These are phyloP conservation scores for Tinamus guttatus DNA, from an alignment of 2,113 vertebrate genomes.

Conservation along the genomic window DNA sequence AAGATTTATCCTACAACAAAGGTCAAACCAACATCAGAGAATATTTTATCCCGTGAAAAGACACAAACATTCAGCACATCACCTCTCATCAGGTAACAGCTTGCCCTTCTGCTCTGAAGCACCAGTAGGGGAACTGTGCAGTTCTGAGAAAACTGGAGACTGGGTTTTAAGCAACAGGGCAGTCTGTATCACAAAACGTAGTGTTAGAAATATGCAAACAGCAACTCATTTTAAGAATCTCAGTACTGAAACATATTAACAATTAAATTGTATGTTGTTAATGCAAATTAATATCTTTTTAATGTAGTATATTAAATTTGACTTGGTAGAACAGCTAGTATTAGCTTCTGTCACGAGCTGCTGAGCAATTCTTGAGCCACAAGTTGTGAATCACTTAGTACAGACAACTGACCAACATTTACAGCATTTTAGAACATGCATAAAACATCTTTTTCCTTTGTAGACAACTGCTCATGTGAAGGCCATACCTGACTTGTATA, in stretches of 20 bases:
- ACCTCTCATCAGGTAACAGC: constrained; percentile 85
- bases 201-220: background rate
- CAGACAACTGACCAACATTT: background rate
- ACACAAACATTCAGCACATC: constrained; percentile 23
- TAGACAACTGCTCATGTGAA: background rate
- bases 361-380: background rate
- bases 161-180: constrained; percentile 96
- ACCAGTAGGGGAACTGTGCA: constrained; percentile 75
- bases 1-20: background rate
- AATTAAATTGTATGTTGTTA: background rate
- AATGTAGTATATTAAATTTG: background rate
- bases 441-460: background rate
- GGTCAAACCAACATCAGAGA: background rate
- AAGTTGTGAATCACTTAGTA: background rate
- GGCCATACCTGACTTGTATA: constrained; percentile 93
- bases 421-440: background rate
- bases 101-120: constrained; percentile 84
- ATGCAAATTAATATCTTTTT: background rate
- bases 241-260: background rate
- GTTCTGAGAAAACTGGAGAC: constrained; percentile 89
- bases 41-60: background rate
- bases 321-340: background rate
- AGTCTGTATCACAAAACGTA: constrained; percentile 84
- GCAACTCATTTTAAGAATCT: background rate
- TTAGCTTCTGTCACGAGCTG: background rate